Percentiles rank a stretch among this genome's conserved stretches.
Evolutionary conservation across 2,888 invertebrate genomes (phyloP).

Genomic region (Lamproptera curius): DNA sequence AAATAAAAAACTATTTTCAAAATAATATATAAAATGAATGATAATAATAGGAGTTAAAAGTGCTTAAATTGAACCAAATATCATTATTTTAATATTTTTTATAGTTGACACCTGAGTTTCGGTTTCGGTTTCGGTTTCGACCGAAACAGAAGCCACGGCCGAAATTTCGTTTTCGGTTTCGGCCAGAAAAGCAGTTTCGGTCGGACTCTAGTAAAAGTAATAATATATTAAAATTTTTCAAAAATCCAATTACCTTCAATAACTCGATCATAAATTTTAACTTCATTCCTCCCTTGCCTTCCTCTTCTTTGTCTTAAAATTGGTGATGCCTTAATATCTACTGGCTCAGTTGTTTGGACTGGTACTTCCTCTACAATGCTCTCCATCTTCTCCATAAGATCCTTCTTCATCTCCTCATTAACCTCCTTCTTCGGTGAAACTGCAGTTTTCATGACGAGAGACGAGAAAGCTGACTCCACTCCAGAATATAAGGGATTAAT

Average conservation of each 20-base stretch:
- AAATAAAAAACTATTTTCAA: too few relatives aligned
- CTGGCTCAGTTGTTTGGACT: constrained; percentile 41
- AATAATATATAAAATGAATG: too few relatives aligned
- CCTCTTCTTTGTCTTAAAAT: constrained; percentile 58
- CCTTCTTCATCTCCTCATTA: constrained; percentile 27
- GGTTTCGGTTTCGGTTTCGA: too few relatives aligned
- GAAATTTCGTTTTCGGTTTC: too few relatives aligned
- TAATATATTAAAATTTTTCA: too few relatives aligned
- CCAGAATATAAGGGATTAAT: constrained; percentile 19
- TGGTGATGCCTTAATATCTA: constrained; percentile 67
- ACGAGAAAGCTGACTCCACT: constrained; percentile 39
- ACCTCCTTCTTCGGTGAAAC: constrained; percentile 15
- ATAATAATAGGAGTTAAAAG: too few relatives aligned
- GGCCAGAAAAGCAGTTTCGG: too few relatives aligned
- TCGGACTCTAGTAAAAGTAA: too few relatives aligned
- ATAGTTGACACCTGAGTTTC: too few relatives aligned
- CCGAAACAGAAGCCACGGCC: too few relatives aligned
- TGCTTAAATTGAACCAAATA: too few relatives aligned
- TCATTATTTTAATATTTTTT: too few relatives aligned
- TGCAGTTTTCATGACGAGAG: constrained; percentile 28
- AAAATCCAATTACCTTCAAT: constrained; percentile 73
- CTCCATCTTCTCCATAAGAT: constrained; percentile 27
- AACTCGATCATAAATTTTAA: constrained; percentile 72
- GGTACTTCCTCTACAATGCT: constrained; percentile 38
- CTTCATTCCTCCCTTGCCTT: constrained; percentile 64